Evolutionary conservation across 1,140 invertebrate genomes (phyloP).

Genomic region (Papilio polytes): DNA sequence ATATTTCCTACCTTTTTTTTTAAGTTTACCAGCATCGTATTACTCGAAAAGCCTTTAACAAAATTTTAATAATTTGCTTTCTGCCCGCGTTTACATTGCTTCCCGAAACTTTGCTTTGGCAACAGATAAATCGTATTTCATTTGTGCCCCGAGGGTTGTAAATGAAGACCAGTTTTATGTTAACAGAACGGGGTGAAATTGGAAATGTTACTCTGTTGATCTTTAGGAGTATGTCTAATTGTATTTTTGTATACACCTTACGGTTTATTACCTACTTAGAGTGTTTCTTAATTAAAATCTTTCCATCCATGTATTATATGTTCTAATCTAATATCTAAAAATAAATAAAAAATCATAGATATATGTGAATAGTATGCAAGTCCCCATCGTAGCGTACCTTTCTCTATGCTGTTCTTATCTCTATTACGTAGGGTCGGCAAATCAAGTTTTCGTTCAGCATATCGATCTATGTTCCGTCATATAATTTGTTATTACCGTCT

Average conservation of each 20-base stretch:
- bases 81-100: neutral
- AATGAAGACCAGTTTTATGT: neutral
- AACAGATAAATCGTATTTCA: conserved; percentile 5
- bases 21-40: neutral
- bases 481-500: no score
- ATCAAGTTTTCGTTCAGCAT: no score
- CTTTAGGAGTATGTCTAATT: neutral
- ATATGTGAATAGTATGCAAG: no score
- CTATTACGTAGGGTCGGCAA: no score
- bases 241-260: neutral
- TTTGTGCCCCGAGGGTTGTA: neutral
- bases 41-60: neutral
- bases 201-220: neutral
- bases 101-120: neutral
- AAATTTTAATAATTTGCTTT: neutral
- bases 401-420: no score
- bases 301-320: no score
- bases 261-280: no score
- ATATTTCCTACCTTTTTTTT: neutral
- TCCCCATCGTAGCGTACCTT: no score
- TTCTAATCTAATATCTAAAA: no score
- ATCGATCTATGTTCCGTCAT: no score
- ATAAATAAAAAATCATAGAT: no score
- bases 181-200: neutral
- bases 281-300: no score